These are phyloP conservation scores for Cephalopterus ornatus DNA, from an alignment of 2,113 vertebrate species.

Conservation along the genomic window DNA sequence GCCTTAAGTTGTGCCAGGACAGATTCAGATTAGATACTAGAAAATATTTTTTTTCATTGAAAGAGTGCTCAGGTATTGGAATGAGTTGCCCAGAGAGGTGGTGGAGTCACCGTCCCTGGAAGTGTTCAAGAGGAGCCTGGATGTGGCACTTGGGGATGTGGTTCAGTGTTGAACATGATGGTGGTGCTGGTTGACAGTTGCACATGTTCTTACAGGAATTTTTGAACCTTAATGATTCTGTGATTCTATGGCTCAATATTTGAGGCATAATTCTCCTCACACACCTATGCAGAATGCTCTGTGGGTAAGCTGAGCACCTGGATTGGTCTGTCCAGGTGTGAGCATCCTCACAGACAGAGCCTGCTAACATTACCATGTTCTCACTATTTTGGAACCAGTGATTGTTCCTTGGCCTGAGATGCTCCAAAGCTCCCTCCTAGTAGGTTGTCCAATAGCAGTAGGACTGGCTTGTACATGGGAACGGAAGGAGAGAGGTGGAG, in stretches of 20 bases:
- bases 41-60: fast-evolving
- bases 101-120: neutral
- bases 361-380: neutral
- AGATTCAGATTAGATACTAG: neutral
- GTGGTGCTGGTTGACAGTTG: neutral
- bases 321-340: neutral
- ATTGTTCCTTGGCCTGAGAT: neutral
- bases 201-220: neutral
- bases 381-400: neutral
- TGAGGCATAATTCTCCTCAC: neutral
- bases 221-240: neutral
- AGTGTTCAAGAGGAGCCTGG: neutral
- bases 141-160: neutral
- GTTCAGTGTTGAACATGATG: neutral
- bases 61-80: neutral
- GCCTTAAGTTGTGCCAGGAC: neutral
- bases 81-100: neutral
- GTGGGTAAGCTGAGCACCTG: neutral
- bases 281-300: neutral
- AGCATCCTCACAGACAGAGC: neutral
- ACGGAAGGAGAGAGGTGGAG: neutral
- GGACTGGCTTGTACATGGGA: neutral
- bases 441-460: neutral
- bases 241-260: neutral
- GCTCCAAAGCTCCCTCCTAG: neutral